Evolutionary conservation across 1,140 invertebrate genomes (phyloP).

Genomic region (Battus philenor): DNA sequence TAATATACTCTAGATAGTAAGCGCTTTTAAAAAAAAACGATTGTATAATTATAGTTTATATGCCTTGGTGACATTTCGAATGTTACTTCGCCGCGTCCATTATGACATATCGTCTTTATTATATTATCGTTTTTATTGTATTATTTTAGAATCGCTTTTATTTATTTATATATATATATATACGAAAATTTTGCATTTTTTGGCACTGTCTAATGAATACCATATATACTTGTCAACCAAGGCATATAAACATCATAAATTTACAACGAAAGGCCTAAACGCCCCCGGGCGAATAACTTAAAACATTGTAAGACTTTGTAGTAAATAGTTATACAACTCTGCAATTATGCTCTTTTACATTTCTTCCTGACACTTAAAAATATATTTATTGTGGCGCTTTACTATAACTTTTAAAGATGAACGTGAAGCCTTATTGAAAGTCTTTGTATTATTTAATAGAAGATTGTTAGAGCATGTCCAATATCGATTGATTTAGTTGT

Average conservation of each 20-base stretch:
- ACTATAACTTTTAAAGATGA: neutral
- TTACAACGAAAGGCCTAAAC: slow-evolving; percentile 6
- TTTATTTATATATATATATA: no score
- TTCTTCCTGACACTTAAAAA: slow-evolving; percentile 5
- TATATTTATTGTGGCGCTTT: slow-evolving; percentile 10
- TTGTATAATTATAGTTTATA: slow-evolving; percentile 17
- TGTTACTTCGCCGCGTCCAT: no score
- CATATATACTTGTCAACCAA: no score
- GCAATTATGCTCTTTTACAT: slow-evolving; percentile 2
- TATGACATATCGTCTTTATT: no score
- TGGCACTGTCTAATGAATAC: no score
- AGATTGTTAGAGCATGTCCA: neutral
- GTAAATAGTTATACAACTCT: slow-evolving; percentile 12
- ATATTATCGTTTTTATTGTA: no score
- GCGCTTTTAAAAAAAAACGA: slow-evolving; percentile 17
- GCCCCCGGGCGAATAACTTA: slow-evolving; percentile 1
- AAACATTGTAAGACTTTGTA: slow-evolving; percentile 14
- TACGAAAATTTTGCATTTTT: no score
- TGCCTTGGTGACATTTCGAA: no score
- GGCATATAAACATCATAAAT: slow-evolving; percentile 4
- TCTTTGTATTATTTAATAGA: neutral
- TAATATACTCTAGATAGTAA: slow-evolving; percentile 35
- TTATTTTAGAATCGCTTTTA: no score
- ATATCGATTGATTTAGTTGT: neutral
- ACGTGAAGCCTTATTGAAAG: no score